These are phyloP conservation scores for Drosophila quadrilineata DNA, from an alignment of 1,140 invertebrate species.

Conservation along the genomic window DNA sequence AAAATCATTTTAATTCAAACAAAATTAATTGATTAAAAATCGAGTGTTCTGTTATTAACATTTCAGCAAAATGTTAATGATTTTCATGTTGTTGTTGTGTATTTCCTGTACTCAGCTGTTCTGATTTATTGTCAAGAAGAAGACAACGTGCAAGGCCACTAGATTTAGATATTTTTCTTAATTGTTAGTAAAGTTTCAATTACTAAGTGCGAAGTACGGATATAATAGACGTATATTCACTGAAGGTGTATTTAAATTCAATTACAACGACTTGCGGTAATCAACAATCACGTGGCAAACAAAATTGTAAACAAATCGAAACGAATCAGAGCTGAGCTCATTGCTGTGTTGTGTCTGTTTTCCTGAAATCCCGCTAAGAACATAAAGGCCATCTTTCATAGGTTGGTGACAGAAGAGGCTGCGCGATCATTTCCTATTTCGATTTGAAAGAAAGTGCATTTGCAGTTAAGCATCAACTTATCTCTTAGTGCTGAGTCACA, in stretches of 20 bases:
- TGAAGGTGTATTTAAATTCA: neutral
- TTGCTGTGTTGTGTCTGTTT: conserved; percentile 18
- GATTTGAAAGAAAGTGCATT: neutral
- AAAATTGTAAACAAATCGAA: conserved; percentile 32
- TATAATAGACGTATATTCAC: conserved; percentile 7
- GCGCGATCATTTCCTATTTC: conserved; percentile 1
- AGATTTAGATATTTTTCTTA: conserved; percentile 44
- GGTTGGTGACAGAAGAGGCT: neutral
- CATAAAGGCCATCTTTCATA: conserved; percentile 6
- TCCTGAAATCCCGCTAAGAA: conserved; percentile 10
- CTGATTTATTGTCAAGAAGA: conserved; percentile 31
- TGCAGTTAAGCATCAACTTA: neutral
- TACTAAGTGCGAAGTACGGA: conserved; percentile 26
- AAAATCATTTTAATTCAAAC: no score
- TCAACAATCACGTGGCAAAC: conserved; percentile 12
- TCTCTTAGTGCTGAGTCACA: conserved; percentile 9
- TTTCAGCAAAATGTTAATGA: conserved; percentile 1
- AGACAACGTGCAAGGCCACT: conserved; percentile 43
- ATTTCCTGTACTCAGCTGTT: conserved; percentile 39
- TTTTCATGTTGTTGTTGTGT: conserved; percentile 19
- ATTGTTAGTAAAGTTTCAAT: conserved; percentile 37
- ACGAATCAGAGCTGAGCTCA: conserved; percentile 3
- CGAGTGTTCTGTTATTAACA: conserved; percentile 13
- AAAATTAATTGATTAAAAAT: neutral
- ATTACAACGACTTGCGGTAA: neutral